Evolutionary conservation across 2,113 vertebrate genomes (phyloP).

Genomic region (Ochotona curzoniae): DNA sequence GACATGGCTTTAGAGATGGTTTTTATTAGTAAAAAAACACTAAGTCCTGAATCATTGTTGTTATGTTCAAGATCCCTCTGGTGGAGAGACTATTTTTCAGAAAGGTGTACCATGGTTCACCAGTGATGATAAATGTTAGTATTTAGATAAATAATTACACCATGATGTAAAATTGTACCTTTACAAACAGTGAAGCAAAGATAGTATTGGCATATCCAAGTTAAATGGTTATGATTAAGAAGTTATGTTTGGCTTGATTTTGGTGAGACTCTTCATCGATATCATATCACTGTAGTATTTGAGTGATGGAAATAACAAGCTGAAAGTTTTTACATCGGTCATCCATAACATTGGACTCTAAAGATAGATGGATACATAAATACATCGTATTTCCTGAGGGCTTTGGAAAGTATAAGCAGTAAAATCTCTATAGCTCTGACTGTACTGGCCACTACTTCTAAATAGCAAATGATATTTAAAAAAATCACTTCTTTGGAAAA

Average conservation of each 20-base stretch:
- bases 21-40: not conserved
- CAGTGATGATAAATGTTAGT: not conserved
- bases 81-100: not conserved
- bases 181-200: not conserved
- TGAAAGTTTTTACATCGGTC: not conserved
- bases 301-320: not conserved
- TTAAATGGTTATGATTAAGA: slow-evolving; percentile 19
- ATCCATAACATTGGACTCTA: not conserved
- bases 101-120: not conserved
- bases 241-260: not conserved
- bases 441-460: not conserved
- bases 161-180: not conserved
- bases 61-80: not conserved
- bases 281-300: not conserved
- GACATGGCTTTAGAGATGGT: not conserved
- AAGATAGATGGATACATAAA: not conserved
- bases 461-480: not conserved
- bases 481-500: not conserved
- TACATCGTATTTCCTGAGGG: not conserved
- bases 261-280: not conserved
- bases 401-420: not conserved
- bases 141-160: slow-evolving; percentile 4
- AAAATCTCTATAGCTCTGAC: not conserved
- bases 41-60: not conserved
- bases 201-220: not conserved